phyloP scores from a whole-genome alignment of 2,113 vertebrate species.

The Scytalopus superciliaris region DNA sequence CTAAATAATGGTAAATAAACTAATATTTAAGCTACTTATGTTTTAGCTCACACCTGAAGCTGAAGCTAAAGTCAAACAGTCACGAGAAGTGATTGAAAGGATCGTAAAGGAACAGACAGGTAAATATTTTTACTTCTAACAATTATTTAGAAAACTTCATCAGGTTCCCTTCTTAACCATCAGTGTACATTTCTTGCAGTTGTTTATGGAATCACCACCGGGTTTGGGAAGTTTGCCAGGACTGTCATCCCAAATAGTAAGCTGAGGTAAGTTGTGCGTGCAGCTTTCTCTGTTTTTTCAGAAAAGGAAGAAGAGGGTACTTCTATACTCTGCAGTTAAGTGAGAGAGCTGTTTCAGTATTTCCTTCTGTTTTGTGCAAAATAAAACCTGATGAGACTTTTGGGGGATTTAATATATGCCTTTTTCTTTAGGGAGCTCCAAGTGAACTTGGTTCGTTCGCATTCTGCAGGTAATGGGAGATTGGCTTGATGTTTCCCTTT shows the following conservation, averaged over 20 bases:
- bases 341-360: background rate
- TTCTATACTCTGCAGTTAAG: background rate
- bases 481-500: background rate
- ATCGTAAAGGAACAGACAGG: constrained; percentile 92
- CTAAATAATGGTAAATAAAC: background rate
- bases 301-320: background rate
- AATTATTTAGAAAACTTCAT: background rate
- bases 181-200: constrained; percentile 74
- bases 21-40: background rate
- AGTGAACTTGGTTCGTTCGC: constrained; percentile 94
- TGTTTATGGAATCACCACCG: constrained; percentile 97
- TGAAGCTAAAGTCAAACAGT: constrained; percentile 84
- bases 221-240: constrained; percentile 97
- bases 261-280: constrained; percentile 80
- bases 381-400: background rate
- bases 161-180: background rate
- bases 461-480: constrained; percentile 87
- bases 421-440: constrained; percentile 88
- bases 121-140: constrained; percentile 44
- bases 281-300: background rate
- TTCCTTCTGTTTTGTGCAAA: background rate
- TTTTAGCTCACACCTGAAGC: constrained; percentile 86
- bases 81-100: constrained; percentile 91
- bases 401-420: background rate
- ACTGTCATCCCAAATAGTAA: constrained; percentile 92